Evolutionary conservation across 23 tunicate species (phyloP), one percentile per base, ranked within the genome.

Genomic region (Botrylloides violaceus): DNA sequence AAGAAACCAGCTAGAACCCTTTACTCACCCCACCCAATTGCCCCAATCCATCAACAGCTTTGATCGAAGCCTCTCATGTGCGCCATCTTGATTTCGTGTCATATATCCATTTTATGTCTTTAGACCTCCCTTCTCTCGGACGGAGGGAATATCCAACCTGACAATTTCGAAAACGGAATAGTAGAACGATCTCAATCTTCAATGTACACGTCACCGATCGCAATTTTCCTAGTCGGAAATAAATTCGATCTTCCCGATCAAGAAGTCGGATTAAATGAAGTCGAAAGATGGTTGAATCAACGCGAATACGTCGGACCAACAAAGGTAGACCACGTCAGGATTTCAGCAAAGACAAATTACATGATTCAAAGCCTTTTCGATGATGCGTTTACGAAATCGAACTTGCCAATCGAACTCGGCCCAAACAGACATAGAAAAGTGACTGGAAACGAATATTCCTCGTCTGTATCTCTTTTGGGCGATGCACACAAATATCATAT

Each of bases 351-450:
- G 29, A 73, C 66, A 33, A 29, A 53, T 2, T 19, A 27, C 71
- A 83, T 75, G 71, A 75, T 83, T 2, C 81, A 76, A 59, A 26
- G 57, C 2, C 71, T 83, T 23, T 83, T 83, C 49, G 77, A 83
- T 49, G 58, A 48, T 9, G 60, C 66, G 36, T 83, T 83, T 38
- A 25, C 75, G 58, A 66, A 26, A 30, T 72, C 81, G 23, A 60
- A 70, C 29, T 39, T 83, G n/a, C 88, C 88, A 26, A 29, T 76
- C 25, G 88, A 83, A 68, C 65, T 83, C 76, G 75, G 88, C 62
- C 81, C 88, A 5, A 66, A 80, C 43, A 66, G 76, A 77, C 88
- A 83, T 64, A 71, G 81, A 34, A 83, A 83, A 50, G 88, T 83
- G 63, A 65, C 88, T 29, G 56, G 49, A 66, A 48, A 60, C 9